Conservation (phyloP, 2,888 invertebrate species). For the Gymnoscelis rufifasciata region DNA sequence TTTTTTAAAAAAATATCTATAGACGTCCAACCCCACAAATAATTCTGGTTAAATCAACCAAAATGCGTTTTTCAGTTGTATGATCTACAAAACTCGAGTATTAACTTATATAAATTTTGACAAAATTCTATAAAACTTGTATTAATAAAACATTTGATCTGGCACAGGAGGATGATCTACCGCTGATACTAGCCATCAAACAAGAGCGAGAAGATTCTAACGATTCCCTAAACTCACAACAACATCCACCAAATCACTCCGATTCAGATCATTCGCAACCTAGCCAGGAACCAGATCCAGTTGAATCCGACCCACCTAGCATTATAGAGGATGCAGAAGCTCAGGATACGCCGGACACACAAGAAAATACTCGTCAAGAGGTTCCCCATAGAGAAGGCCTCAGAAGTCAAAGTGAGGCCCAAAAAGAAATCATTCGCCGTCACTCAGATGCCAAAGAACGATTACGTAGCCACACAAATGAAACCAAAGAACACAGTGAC, state of each 20-base stretch:
- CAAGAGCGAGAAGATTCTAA: conserved; percentile 13
- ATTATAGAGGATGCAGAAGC: not conserved
- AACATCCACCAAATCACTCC: not conserved
- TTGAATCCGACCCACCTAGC: not conserved
- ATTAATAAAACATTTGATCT: no score
- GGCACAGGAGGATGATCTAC: conserved; percentile 5
- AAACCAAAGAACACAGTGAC: not conserved
- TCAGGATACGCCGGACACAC: not conserved
- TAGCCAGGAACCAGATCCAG: not conserved
- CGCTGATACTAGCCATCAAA: conserved; percentile 1
- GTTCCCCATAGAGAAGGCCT: not conserved
- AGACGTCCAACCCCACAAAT: no score
- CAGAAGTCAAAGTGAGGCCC: not conserved
- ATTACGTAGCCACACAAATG: not conserved
- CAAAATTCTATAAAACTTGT: no score
- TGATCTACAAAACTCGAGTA: no score
- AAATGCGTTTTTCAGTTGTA: no score
- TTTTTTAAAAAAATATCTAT: no score
- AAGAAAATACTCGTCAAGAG: no score
- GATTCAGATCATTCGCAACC: not conserved
- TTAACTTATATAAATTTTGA: no score
- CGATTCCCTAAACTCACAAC: conserved; percentile 5
- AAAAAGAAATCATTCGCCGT: not conserved
- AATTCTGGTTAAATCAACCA: no score
- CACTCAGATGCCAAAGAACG: not conserved